These are phyloP conservation scores for Lithodes maja DNA, from an alignment of 2,888 invertebrate genomes.

Conservation along the genomic window DNA sequence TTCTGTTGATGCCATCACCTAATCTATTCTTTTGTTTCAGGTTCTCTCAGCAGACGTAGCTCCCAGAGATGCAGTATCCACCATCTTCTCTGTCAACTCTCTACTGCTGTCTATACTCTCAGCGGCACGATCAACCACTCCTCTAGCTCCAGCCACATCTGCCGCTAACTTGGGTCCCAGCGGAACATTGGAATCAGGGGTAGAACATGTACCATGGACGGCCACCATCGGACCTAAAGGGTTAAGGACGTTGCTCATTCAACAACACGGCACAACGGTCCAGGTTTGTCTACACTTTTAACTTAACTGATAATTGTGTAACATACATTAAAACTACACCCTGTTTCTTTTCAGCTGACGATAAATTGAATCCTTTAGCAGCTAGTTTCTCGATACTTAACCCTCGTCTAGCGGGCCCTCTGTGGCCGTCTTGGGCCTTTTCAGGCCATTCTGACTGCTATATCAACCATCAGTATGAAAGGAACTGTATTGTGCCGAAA, in stretches of 20 bases:
- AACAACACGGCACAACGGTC: constrained; percentile 72
- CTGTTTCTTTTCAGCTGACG: too few relatives aligned
- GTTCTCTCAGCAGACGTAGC: constrained; percentile 68
- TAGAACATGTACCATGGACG: constrained; percentile 85
- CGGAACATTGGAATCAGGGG: constrained; percentile 27
- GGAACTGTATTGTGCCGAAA: too few relatives aligned
- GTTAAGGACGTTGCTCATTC: constrained; percentile 73
- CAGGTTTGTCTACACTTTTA: constrained; percentile 33
- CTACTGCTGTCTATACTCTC: constrained; percentile 72
- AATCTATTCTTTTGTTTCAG: constrained; percentile 20
- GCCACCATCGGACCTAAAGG: constrained; percentile 79
- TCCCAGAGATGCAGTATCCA: constrained; percentile 67
- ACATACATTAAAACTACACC: too few relatives aligned
- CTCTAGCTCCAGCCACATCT: background rate
- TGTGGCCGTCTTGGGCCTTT: too few relatives aligned
- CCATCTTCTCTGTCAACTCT: constrained; percentile 58
- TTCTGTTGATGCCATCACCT: too few relatives aligned
- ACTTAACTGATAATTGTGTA: too few relatives aligned
- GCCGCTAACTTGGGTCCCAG: constrained; percentile 1
- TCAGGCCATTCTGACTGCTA: too few relatives aligned
- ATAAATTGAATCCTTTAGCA: too few relatives aligned
- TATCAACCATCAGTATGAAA: too few relatives aligned
- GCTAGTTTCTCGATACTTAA: too few relatives aligned
- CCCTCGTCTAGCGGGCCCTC: too few relatives aligned
- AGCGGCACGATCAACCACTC: constrained; percentile 76